Evolutionary conservation across 2,888 invertebrate genomes (phyloP).

Genomic region (Ophion costatus): DNA sequence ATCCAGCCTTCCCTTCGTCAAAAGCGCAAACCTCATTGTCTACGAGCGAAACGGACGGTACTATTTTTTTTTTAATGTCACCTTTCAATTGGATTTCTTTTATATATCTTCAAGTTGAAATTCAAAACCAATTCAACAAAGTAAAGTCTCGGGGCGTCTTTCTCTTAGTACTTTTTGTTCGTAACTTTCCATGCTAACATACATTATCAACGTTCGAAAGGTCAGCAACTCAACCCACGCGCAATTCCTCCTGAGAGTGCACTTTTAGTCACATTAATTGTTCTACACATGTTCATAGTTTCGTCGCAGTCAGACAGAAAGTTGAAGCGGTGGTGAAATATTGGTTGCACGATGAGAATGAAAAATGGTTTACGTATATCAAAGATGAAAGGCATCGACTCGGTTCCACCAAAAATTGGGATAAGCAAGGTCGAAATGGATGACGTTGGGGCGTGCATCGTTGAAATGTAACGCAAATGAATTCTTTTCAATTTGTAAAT

Average conservation of each 20-base stretch:
- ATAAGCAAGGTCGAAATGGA: no score
- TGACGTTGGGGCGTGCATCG: no score
- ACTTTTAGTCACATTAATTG: neutral
- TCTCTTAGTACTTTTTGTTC: neutral
- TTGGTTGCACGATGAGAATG: neutral
- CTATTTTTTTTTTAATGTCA: neutral
- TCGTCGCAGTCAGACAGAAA: neutral
- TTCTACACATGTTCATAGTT: neutral
- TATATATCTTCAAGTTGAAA: neutral
- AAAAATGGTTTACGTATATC: neutral
- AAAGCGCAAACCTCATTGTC: neutral
- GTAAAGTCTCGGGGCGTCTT: neutral
- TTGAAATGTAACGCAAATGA: no score
- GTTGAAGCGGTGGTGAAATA: neutral
- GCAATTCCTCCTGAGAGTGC: constrained; percentile 29
- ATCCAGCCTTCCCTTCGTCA: neutral
- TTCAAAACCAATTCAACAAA: neutral
- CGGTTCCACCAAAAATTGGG: neutral
- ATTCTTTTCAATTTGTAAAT: no score
- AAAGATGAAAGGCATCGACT: neutral
- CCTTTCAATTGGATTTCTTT: neutral
- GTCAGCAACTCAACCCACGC: constrained; percentile 68
- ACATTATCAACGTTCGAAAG: constrained; percentile 49
- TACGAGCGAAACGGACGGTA: neutral
- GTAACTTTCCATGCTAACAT: neutral